Percentiles rank a stretch among this genome's conserved stretches.
These are phyloP conservation scores for Siderastrea radians DNA, from an alignment of 92 coral and sea anemone species.

Conservation along the genomic window DNA sequence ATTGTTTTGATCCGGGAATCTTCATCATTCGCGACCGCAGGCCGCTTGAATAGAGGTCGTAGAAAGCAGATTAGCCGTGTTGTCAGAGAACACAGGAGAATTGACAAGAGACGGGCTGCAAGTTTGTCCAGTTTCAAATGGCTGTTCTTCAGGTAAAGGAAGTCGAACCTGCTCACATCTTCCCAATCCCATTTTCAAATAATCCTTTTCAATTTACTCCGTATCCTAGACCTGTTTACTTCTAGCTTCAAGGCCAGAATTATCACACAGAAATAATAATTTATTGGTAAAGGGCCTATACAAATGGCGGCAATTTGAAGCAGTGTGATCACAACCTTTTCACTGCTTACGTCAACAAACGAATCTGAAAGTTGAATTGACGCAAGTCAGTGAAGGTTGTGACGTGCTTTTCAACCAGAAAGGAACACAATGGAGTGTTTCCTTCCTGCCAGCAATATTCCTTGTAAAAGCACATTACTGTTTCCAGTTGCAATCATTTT, in stretches of 20 bases:
- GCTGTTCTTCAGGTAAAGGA: constrained; percentile 79
- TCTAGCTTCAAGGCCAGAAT: constrained; percentile 15
- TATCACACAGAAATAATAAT: constrained; percentile 28
- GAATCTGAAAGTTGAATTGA: constrained; percentile 35
- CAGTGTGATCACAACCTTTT: constrained; percentile 19
- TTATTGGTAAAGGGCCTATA: constrained; percentile 39
- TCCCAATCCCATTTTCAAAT: constrained; percentile 22
- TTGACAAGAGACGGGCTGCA: constrained; percentile 26
- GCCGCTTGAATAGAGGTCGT: constrained; percentile 71
- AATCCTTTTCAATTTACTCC: constrained; percentile 24
- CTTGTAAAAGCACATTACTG: constrained; percentile 36
- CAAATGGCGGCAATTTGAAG: constrained; percentile 51
- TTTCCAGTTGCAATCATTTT: constrained; percentile 17
- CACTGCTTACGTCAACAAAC: constrained; percentile 38
- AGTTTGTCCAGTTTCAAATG: constrained; percentile 67
- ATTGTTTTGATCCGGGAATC: constrained; percentile 76
- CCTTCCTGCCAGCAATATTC: constrained; percentile 45
- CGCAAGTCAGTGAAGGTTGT: constrained; percentile 32
- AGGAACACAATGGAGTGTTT: constrained; percentile 17
- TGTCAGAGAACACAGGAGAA: constrained; percentile 48
- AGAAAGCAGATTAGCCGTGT: constrained; percentile 45
- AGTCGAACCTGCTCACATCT: constrained; percentile 29
- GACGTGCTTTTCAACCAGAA: constrained; percentile 22
- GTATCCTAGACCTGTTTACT: constrained; percentile 29
- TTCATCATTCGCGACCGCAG: constrained; percentile 70